Percentiles rank a stretch among this genome's conserved stretches.
These are phyloP conservation scores for Drosophila teissieri DNA, from an alignment of 1,140 invertebrate species.

Conservation along the genomic window DNA sequence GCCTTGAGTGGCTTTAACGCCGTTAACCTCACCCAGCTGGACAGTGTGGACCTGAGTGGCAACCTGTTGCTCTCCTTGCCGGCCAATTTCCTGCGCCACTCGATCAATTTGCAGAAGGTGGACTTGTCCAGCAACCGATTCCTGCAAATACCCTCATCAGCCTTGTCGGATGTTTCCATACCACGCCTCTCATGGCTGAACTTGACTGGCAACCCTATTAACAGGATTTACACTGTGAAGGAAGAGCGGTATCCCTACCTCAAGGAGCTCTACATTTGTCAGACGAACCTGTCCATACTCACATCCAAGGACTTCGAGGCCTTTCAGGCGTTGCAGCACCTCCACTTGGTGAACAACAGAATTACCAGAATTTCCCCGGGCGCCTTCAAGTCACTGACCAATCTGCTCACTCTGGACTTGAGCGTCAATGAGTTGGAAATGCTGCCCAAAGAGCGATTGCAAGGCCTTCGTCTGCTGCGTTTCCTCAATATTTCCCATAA, in stretches of 20 bases:
- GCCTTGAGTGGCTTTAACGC: constrained; percentile 91
- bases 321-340: constrained; percentile 91
- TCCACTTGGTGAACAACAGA: constrained; percentile 90
- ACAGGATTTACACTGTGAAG: constrained; percentile 86
- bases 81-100: constrained; percentile 92
- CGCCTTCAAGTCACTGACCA: constrained; percentile 91
- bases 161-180: constrained; percentile 90
- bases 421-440: constrained; percentile 93
- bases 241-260: constrained; percentile 87
- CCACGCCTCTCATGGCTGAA: constrained; percentile 91
- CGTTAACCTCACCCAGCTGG: constrained; percentile 89
- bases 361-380: constrained; percentile 93
- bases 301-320: constrained; percentile 95
- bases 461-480: constrained; percentile 90
- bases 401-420: constrained; percentile 92
- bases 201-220: constrained; percentile 92
- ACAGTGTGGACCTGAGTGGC: constrained; percentile 90
- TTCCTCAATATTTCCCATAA: constrained; percentile 94
- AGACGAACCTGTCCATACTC: constrained; percentile 93
- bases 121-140: constrained; percentile 93
- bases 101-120: constrained; percentile 89
- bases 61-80: constrained; percentile 91
- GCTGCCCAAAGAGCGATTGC: constrained; percentile 92
- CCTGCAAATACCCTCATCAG: constrained; percentile 91
- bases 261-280: constrained; percentile 92